Percentiles rank a stretch among this genome's conserved stretches.
phyloP scores from a whole-genome alignment of 2,113 vertebrate species.

The Neodon shergylaensis region DNA sequence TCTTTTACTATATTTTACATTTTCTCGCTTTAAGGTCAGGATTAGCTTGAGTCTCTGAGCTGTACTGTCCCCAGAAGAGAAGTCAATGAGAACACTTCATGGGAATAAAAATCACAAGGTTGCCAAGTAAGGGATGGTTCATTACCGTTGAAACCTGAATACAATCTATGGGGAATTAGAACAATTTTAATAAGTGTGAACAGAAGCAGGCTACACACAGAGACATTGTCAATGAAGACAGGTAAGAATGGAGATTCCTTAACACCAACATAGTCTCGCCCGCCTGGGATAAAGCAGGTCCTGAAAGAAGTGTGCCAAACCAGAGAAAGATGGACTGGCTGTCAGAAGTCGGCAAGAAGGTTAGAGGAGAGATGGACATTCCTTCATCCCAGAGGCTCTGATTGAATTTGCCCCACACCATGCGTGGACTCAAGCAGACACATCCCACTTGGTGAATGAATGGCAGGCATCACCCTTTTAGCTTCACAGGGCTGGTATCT shows the following conservation, averaged over 20 bases:
- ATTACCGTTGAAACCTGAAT: background rate
- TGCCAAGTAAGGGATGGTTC: background rate
- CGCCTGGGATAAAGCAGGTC: background rate
- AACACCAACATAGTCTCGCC: background rate
- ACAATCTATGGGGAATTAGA: background rate
- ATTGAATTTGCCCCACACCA: background rate
- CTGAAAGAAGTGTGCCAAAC: background rate
- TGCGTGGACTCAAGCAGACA: background rate
- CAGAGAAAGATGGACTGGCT: background rate
- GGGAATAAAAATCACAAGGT: background rate
- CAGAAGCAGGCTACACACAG: background rate
- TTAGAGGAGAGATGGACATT: background rate
- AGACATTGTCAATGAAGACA: background rate
- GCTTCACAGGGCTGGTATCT: conserved; percentile 61
- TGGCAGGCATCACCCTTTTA: conserved; percentile 9
- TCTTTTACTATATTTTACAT: background rate
- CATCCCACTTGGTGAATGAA: conserved; percentile 52
- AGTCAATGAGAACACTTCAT: background rate
- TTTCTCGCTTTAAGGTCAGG: background rate
- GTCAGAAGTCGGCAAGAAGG: background rate
- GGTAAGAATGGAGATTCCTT: background rate
- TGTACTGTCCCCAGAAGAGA: background rate
- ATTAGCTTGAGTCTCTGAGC: background rate
- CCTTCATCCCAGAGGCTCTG: background rate
- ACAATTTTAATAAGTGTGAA: background rate